Percentiles rank a stretch among this genome's conserved stretches.
Evolutionary conservation across 2,888 invertebrate species (phyloP).

Genomic region (Eulithis prunata): DNA sequence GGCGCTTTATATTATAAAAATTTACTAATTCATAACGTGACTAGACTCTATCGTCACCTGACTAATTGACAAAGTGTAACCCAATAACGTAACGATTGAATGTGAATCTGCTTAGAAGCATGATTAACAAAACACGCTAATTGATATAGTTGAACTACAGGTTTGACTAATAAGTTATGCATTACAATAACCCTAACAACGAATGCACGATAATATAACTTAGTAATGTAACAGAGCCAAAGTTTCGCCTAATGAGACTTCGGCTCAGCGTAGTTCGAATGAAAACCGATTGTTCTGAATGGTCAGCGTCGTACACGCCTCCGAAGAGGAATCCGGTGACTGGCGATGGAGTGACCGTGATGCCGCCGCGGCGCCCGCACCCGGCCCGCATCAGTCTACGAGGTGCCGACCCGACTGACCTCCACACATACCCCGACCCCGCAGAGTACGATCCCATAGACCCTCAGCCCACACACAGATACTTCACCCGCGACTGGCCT

Average conservation of each 20-base stretch:
- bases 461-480: constrained; percentile 75
- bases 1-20: constrained; percentile 43
- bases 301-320: constrained; percentile 77
- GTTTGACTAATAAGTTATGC: constrained; percentile 24
- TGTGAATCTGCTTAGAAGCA: constrained; percentile 55
- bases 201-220: constrained; percentile 19
- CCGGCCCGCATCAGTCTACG: constrained; percentile 73
- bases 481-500: constrained; percentile 71
- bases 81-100: constrained; percentile 31
- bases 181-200: constrained; percentile 21
- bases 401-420: constrained; percentile 74
- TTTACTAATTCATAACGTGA: constrained; percentile 37
- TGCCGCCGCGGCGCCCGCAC: constrained; percentile 79
- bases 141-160: constrained; percentile 18
- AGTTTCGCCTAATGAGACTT: constrained; percentile 34
- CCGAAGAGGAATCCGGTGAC: constrained; percentile 87
- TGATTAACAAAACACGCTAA: constrained; percentile 45
- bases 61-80: constrained; percentile 27
- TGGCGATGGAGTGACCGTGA: constrained; percentile 84
- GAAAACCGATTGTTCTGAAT: constrained; percentile 79
- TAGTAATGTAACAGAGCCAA: constrained; percentile 26
- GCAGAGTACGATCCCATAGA: constrained; percentile 59
- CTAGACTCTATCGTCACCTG: constrained; percentile 26
- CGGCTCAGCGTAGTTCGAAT: constrained; percentile 57
- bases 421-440: constrained; percentile 53